phyloP scores from a whole-genome alignment of 2,797 vertebrate species.

The Neosilurus mollespiculum region DNA sequence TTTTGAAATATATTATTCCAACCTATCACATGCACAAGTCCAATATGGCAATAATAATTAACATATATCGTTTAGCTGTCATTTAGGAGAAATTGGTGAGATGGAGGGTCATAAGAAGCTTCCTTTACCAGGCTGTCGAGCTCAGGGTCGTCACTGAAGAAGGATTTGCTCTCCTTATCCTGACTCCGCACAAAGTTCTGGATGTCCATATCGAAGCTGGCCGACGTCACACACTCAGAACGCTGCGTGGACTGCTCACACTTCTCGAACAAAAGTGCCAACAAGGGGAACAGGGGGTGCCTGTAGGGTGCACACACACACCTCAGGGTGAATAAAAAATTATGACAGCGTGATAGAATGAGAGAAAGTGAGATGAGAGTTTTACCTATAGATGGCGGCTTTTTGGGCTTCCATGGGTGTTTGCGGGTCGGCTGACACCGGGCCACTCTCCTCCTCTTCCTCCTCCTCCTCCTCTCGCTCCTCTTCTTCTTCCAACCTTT shows the following conservation, averaged over 20 bases:
- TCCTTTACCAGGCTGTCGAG: slow-evolving; percentile 81
- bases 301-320: slow-evolving; percentile 40
- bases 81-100: neutral
- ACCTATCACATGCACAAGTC: neutral
- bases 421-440: slow-evolving; percentile 74
- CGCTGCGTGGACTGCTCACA: slow-evolving; percentile 86
- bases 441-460: slow-evolving; percentile 69
- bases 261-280: slow-evolving; percentile 85
- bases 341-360: neutral
- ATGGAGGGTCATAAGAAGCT: neutral
- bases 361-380: neutral
- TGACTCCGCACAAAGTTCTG: slow-evolving; percentile 85
- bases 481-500: slow-evolving; percentile 72
- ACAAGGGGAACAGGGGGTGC: slow-evolving; percentile 81
- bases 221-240: slow-evolving; percentile 83
- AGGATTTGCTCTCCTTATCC: slow-evolving; percentile 84
- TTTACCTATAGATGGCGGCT: slow-evolving; percentile 84
- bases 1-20: neutral
- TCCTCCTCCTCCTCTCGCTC: slow-evolving; percentile 70
- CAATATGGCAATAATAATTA: neutral
- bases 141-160: slow-evolving; percentile 85
- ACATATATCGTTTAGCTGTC: neutral
- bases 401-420: slow-evolving; percentile 85
- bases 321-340: neutral
- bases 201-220: slow-evolving; percentile 85